Evolutionary conservation across 2,113 vertebrate species (phyloP), one percentile per base, ranked within the genome.

Genomic region (Chloropsis hardwickii): DNA sequence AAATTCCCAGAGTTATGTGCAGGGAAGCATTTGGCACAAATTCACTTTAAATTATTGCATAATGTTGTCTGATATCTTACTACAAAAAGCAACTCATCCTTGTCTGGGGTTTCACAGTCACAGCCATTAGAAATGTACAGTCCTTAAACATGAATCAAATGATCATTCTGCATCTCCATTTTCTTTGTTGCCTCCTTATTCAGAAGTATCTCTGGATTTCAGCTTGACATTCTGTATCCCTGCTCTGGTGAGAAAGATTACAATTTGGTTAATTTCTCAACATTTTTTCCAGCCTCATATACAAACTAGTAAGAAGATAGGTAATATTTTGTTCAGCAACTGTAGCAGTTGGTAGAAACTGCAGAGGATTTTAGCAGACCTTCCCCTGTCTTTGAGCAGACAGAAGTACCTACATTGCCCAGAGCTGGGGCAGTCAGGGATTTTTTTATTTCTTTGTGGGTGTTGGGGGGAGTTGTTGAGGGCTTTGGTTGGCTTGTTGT

Each of bases 261-360:
- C 19, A 28, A 50, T 25, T 39, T 15, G 22, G 37, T 33, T 54
- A 13, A 51, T 25, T 48, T 44, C 44, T 39, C 57, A 56, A 14
- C n/a, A 24, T 12, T 64, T 78, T 79, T 78, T 17, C 42, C 39
- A 78, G 42, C 35, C 69, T 78, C 72, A 54, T 9, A 53, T 8
- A 70, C 0, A 0, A 40, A 23, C 18, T 9, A 13, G 27, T 35
- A 29, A 79, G 23, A 54, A 62, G 23, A 61, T 2, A 2, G 6
- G 12, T 5, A 33, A 40, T 58, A 35, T 18, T 71, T 39, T n/a
- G 11, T 44, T 66, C 51, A 58, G 64, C 76, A 83, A 73, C 2
- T 11, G 13, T 4, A 69, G 71, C 65, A 62, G 57, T 14, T 57
- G 39, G 35, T 12, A 61, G 23, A 58, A 83, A 61, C 31, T 9